Base-by-base conservation (phyloP, 2,888 invertebrate genomes). In the Salpingus planirostris region DNA sequence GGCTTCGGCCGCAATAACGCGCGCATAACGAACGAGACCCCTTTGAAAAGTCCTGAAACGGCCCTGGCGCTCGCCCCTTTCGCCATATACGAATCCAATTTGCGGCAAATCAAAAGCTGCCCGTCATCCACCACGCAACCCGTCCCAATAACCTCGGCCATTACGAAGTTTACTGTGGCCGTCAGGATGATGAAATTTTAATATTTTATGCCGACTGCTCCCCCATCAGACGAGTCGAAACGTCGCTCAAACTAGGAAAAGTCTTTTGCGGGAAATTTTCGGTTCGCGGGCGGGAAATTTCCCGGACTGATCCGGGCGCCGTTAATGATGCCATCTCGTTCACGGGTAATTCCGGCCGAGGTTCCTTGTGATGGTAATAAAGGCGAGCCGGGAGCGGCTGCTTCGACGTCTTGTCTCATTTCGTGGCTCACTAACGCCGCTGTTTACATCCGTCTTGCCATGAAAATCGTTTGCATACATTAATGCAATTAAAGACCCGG, bases 401-500 rank as follows among this genome's bases (percentile, higher is more conserved):
- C 32, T 40, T 40, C 45, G 31, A 44, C 41, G 46, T 48, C 46
- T 42, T 42, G 47, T 55, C 53, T 55, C 52, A 59, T 57, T 59
- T 57, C 57, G 54, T 54, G 59, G 57, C 55, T 57, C 57, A 56
- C 55, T 57, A 56, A 57, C 56, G 50, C 44, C 42, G 46, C 50
- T 56, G 57, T 57, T 55, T 59, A 56, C 56, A 55, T 57, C 53
- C 53, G 55, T 54, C 53, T 57, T 50, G 50, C 50, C 55, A 55
- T 54, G 54, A 54, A 55, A 57, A 55, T 54, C 49, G 56, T 59
- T 59, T 57, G 56, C 59, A 59, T 59, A 55, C 47, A 57, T 55
- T 56, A 55, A 18, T 18, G 18, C 18, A 18, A 18, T 18, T 18
- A 18, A 18, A 18, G 18, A n/a, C n/a, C 18, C 8, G 5, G 18